Evolutionary conservation across 2,113 vertebrate species (phyloP), one percentile per base, ranked within the genome.

Genomic region (Vidua macroura): DNA sequence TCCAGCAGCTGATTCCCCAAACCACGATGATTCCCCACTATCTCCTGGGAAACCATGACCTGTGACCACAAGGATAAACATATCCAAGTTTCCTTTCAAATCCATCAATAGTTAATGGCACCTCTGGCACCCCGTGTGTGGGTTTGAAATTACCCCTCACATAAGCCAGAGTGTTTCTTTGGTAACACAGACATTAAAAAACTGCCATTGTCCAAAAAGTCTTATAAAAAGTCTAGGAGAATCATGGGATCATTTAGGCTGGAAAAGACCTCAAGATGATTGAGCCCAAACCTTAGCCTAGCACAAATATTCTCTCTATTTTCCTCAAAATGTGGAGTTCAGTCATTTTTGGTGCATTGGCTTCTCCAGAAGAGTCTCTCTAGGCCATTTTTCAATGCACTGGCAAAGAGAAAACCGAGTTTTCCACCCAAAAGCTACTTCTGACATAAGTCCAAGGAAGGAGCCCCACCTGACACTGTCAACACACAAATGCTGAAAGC

Each of bases 41-140:
- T 24, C 27, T 30, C 53, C 11, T 30, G 53, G 13, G 24, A 60
- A 41, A 35, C 9, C 13, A 8, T 0, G 2, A 27, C 16, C 76
- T 7, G 0, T 7, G 25, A 9, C 14, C 63, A 60, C 33, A n/a
- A 20, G 62, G 64, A 20, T 4, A 4, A 74, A n/a, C 46, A 21
- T 5, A 30, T 13, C 13, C 11, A 25, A 58, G 39, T n/a, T 90
- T 68, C 58, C 20, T 49, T 58, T n/a, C 51, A 76, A 93, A 76
- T 5, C 10, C 9, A 1, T 1, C 20, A 28, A 9, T 3, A 48
- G 27, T 7, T 48, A 13, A 49, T 2, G 13, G 58, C 10, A 31
- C 3, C 41, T 56, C 24, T 69, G 12, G 6, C 49, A 55, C 3
- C 13, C 8, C 3, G 0, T 8, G 28, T 6, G 14, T 2, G 48